Base-by-base conservation (phyloP, 2,888 invertebrate species). In the Bugula neritina region DNA sequence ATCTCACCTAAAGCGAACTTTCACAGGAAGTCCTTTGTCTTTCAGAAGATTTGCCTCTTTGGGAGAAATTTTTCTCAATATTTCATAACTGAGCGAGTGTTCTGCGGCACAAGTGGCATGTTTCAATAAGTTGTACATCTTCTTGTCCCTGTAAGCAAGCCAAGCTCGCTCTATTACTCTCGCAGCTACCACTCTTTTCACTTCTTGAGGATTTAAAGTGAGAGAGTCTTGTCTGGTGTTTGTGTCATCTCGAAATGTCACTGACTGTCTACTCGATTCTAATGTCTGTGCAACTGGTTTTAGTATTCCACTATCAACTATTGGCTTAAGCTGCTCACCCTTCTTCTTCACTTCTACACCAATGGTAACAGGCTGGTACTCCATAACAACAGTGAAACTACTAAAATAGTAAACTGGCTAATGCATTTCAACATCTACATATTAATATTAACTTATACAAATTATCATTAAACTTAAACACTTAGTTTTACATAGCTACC, bases 51-150 rank as follows among this genome's bases (percentile, higher is more conserved):
- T 77, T 1, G 84, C 83, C 72, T 84, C 84, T 72, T 78, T 79
- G 31, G 83, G 83, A 57, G 79, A 77, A 21, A 84, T 80, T 76
- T 82, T 83, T 54, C 81, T 74, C 52, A 84, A 74, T 71, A 84
- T 83, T 75, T 83, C 82, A 73, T 78, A 74, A 2, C 83, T 80
- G 71, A 84, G 70, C 3, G 83, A 83, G 72, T 79, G 79, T 77
- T 84, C 84, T 10, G 83, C 84, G 34, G 83, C 84, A 80, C 83
- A 82, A 1, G 84, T 77, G 2, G 84, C 80, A 77, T 83, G 82
- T 71, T 84, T 84, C 34, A 84, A 76, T 17, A 84, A 76, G 71
- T 78, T 77, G 74, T 84, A 84, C 81, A 84, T 83, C 71, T 82
- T 81, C 74, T 77, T 75, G 75, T 84, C 81, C 73, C 83, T 75